Evolutionary conservation across 1,140 invertebrate genomes (phyloP).

Genomic region (Penaeus vannamei): DNA sequence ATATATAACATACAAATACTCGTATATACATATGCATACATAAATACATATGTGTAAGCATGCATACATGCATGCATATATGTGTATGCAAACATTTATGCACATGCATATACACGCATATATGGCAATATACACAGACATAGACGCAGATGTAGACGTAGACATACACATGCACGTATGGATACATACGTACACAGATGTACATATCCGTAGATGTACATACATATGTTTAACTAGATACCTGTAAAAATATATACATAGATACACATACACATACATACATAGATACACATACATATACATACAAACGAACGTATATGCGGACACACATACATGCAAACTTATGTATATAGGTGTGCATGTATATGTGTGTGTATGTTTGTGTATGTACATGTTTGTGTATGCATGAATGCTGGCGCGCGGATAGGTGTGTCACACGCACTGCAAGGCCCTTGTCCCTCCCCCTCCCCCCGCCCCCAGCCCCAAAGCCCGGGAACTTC

Average conservation of each 20-base stretch:
- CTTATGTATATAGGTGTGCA: background rate
- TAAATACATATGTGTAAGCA: background rate
- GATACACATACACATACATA: background rate
- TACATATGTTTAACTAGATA: background rate
- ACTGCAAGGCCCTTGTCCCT: too few species aligned
- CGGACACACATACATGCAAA: background rate
- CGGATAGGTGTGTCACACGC: too few species aligned
- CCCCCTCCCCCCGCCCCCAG: too few species aligned
- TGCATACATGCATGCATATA: background rate
- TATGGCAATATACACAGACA: background rate
- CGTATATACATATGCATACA: too few species aligned
- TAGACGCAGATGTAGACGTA: background rate
- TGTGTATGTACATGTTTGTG: background rate
- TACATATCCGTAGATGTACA: background rate
- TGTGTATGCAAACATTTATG: background rate
- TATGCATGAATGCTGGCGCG: background rate
- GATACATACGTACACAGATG: background rate
- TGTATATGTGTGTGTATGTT: conserved; percentile 3
- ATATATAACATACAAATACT: background rate
- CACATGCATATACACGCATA: background rate
- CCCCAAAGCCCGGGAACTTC: too few species aligned
- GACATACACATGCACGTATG: background rate
- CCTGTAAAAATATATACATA: background rate
- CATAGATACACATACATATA: background rate
- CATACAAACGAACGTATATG: background rate